Evolutionary conservation across 2,888 invertebrate genomes (phyloP), one percentile per base, ranked within the genome.

Genomic region (Ceriagrion tenellum): DNA sequence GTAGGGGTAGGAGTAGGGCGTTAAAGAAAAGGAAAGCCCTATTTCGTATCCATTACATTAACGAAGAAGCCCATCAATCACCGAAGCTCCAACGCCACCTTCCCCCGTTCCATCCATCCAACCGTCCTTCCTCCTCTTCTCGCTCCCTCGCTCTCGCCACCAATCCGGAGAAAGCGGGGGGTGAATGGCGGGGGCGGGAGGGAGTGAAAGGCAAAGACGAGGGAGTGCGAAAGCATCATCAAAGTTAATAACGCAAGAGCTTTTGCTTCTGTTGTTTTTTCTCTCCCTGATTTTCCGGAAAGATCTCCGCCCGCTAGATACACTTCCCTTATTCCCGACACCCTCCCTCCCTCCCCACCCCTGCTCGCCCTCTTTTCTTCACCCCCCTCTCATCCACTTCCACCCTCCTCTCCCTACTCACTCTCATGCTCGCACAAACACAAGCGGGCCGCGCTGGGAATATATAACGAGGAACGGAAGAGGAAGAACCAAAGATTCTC

Each of bases 191-290:
- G 90, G 18, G n/a, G 59, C n/a, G 91, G 40, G 40, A 2, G 91
- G 59, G 63, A 69, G 13, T n/a, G 93, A 93, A 26, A 69, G 26
- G 69, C 30, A 35, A 35, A 69, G 69, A 69, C 69, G 90, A 59
- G 63, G 40, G 93, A 93, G 69, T 89, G 89, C n/a, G 81, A 81
- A 81, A 89, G 55, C 89, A 63, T 93, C 93, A 93, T 93, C 93
- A 93, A 93, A 93, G 93, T 93, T 93, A 93, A 93, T 93, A 93
- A 93, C 93, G 93, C 93, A 69, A 93, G 93, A 93, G 93, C 63
- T 69, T 63, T 63, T 74, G 63, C 74, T 47, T 89, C 55, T 55
- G 89, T 89, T 69, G n/a, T 93, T 47, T 74, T 74, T 93, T 74
- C 47, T n/a, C 74, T 69, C 93, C 63, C 56, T 59, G 81, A 81